Evolutionary conservation across 2,797 vertebrate genomes (phyloP).

Genomic region (Anguilla marmorata): DNA sequence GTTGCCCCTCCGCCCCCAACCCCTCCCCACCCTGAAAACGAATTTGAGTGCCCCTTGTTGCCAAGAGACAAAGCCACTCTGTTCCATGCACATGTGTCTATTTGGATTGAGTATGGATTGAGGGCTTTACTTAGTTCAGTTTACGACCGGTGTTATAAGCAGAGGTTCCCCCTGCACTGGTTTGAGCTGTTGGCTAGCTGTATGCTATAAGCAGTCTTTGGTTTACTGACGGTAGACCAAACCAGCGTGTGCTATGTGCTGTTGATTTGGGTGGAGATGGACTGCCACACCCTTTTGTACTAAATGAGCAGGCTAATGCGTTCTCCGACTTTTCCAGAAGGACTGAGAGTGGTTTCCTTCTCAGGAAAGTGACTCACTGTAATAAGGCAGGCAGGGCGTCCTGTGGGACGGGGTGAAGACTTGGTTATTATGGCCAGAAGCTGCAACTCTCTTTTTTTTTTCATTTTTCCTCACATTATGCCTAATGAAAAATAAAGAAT

Average conservation of each 20-base stretch:
- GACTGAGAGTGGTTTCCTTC: conserved; percentile 67
- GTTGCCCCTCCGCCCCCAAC: conserved; percentile 14
- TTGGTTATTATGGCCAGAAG: conserved; percentile 54
- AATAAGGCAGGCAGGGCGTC: conserved; percentile 68
- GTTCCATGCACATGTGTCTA: conserved; percentile 54
- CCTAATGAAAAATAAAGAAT: background rate
- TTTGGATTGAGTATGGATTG: background rate
- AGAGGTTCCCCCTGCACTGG: background rate
- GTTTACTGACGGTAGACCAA: background rate
- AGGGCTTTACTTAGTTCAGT: background rate
- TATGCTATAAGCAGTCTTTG: background rate
- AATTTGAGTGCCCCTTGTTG: conserved; percentile 46
- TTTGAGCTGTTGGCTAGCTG: background rate
- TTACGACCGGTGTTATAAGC: background rate
- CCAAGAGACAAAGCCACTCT: conserved; percentile 56
- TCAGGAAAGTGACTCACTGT: conserved; percentile 70
- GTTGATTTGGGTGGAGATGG: conserved; percentile 43
- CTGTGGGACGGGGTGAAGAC: conserved; percentile 58
- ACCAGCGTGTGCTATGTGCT: background rate
- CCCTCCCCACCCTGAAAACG: conserved; percentile 41
- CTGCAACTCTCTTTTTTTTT: conserved; percentile 38
- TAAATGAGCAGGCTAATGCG: conserved; percentile 54
- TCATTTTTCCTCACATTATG: background rate
- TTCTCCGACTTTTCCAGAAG: conserved; percentile 66
- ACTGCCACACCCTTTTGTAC: conserved; percentile 59